These are phyloP conservation scores for Microplitis manilae DNA, from an alignment of 2,888 invertebrate genomes.

Conservation along the genomic window DNA sequence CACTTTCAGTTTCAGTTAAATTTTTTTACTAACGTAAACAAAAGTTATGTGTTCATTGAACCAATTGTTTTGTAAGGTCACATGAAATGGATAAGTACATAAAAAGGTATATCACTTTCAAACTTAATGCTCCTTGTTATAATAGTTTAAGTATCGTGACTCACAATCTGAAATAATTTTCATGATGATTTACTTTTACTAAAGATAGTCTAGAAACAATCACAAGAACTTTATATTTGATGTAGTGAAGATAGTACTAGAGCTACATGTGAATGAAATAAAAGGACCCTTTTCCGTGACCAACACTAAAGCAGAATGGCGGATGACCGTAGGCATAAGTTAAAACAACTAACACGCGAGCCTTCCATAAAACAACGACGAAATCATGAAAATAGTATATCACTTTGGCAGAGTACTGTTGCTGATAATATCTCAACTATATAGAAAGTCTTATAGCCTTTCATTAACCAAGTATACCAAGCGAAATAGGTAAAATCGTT, in stretches of 20 bases:
- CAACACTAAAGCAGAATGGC: neutral
- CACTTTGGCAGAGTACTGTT: neutral
- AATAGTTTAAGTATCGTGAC: conserved; percentile 7
- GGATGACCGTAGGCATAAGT: neutral
- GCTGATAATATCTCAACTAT: neutral
- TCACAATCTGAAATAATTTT: conserved; percentile 9
- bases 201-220: neutral
- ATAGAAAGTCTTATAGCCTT: neutral
- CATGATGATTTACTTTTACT: conserved; percentile 13
- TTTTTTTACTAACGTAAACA: neutral
- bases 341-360: neutral
- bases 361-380: neutral
- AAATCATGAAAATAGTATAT: neutral
- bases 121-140: conserved; percentile 3
- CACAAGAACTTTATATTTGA: neutral
- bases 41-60: neutral
- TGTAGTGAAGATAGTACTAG: neutral
- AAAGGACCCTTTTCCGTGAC: neutral
- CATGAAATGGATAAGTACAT: neutral
- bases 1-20: neutral
- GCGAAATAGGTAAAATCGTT: neutral
- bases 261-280: neutral
- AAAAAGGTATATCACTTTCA: neutral
- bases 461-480: neutral
- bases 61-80: neutral